Conservation (phyloP, 1,140 invertebrate species). For the Centruroides vittatus region DNA sequence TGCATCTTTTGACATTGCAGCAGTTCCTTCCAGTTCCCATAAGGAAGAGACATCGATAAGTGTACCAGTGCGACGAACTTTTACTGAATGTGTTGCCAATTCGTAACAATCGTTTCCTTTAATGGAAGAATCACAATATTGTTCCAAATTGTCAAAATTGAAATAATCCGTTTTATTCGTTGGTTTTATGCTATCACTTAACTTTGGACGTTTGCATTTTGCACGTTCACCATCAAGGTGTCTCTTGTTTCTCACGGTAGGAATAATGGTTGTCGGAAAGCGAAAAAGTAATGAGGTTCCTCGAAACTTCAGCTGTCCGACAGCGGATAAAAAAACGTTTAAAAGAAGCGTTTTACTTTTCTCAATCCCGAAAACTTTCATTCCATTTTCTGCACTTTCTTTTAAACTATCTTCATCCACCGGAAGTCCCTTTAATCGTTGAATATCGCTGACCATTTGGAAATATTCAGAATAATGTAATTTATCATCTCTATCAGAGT, state of each 20-base stretch:
- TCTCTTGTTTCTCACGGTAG: background rate
- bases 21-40: slow-evolving; percentile 30
- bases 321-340: slow-evolving; percentile 34
- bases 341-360: slow-evolving; percentile 26
- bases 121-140: background rate
- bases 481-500: slow-evolving; percentile 30
- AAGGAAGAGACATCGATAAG: slow-evolving; percentile 35
- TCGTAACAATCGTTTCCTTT: slow-evolving; percentile 26
- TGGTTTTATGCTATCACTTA: no score
- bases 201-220: no score
- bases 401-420: slow-evolving; percentile 26
- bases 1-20: slow-evolving; percentile 26
- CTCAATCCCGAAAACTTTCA: slow-evolving; percentile 31
- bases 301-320: slow-evolving; percentile 39
- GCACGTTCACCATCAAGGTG: no score
- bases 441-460: slow-evolving; percentile 31
- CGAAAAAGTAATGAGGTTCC: slow-evolving; percentile 39
- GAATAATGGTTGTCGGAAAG: slow-evolving; percentile 11
- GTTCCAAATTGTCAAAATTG: no score
- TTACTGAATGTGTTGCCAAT: slow-evolving; percentile 38
- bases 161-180: no score
- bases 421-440: slow-evolving; percentile 27
- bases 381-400: slow-evolving; percentile 26
- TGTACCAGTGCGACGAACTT: slow-evolving; percentile 35
- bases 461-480: slow-evolving; percentile 28